Conservation (phyloP, 2,888 invertebrate species). For the Laothoe populi region DNA sequence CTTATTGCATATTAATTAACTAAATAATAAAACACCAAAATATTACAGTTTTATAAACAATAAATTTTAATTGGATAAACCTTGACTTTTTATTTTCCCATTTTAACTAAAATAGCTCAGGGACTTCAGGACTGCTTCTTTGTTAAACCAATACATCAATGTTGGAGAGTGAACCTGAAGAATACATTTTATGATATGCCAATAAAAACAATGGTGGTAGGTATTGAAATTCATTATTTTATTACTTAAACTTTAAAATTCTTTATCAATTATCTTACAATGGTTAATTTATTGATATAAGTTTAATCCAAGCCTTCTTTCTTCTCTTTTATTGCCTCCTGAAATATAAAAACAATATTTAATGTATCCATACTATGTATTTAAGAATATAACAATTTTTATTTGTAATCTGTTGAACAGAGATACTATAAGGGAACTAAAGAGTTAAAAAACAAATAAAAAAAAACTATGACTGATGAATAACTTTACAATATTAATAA, state of each 20-base stretch:
- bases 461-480: too few relatives aligned
- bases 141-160: too few relatives aligned
- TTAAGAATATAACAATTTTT: too few relatives aligned
- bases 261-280: not conserved
- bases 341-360: slow-evolving; percentile 59
- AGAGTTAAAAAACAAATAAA: too few relatives aligned
- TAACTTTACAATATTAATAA: too few relatives aligned
- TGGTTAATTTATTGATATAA: not conserved
- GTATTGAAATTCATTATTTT: not conserved
- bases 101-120: too few relatives aligned
- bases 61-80: slow-evolving; percentile 47
- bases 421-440: too few relatives aligned
- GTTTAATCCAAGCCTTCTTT: slow-evolving; percentile 92
- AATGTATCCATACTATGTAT: not conserved
- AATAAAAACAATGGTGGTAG: not conserved
- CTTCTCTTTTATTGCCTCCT: slow-evolving; percentile 95
- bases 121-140: too few relatives aligned
- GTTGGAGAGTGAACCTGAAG: too few relatives aligned
- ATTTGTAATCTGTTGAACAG: too few relatives aligned
- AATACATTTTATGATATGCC: not conserved
- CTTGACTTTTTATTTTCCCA: slow-evolving; percentile 33
- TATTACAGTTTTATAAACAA: slow-evolving; percentile 59
- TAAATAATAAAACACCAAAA: slow-evolving; percentile 63
- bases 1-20: slow-evolving; percentile 50
- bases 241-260: not conserved